Conservation (phyloP, 2,888 invertebrate genomes). For the Epicampocera succincta region DNA sequence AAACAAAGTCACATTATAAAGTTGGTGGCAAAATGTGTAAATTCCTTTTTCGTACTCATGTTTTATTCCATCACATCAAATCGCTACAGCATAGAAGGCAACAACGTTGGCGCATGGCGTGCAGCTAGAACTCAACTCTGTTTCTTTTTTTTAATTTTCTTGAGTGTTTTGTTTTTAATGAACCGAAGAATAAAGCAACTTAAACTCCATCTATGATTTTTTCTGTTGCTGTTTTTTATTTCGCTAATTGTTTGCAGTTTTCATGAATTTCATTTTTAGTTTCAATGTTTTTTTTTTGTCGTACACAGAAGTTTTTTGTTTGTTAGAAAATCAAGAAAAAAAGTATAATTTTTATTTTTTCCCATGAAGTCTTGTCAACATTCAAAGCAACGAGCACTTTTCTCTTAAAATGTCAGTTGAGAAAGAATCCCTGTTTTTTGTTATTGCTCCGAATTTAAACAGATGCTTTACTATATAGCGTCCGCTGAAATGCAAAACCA, state of each 20-base stretch:
- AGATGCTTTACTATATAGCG: no score
- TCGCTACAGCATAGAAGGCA: conserved; percentile 40
- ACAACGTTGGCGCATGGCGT: conserved; percentile 38
- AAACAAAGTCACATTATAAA: conserved; percentile 15
- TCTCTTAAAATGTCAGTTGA: conserved; percentile 22
- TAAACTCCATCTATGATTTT: conserved; percentile 33
- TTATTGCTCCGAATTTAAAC: no score
- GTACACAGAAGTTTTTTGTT: conserved; percentile 46
- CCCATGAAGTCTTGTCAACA: conserved; percentile 53
- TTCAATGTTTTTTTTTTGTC: conserved; percentile 19
- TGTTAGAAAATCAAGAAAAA: conserved; percentile 35
- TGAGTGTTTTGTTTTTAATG: conserved; percentile 13
- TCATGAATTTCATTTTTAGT: conserved; percentile 43
- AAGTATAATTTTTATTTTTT: conserved; percentile 51
- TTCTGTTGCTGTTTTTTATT: conserved; percentile 29
- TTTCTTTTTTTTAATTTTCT: conserved; percentile 4
- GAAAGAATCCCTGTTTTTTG: conserved; percentile 26
- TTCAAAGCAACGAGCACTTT: conserved; percentile 35
- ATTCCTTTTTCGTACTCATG: background rate
- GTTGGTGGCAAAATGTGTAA: conserved; percentile 4
- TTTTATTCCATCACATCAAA: conserved; percentile 40
- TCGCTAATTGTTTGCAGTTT: conserved; percentile 66
- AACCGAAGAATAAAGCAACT: conserved; percentile 28
- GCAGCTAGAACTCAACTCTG: conserved; percentile 25
- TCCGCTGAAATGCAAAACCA: no score